Percentiles rank a stretch among this genome's conserved stretches.
These are phyloP conservation scores for Meganola albula DNA, from an alignment of 2,888 invertebrate species.

Conservation along the genomic window DNA sequence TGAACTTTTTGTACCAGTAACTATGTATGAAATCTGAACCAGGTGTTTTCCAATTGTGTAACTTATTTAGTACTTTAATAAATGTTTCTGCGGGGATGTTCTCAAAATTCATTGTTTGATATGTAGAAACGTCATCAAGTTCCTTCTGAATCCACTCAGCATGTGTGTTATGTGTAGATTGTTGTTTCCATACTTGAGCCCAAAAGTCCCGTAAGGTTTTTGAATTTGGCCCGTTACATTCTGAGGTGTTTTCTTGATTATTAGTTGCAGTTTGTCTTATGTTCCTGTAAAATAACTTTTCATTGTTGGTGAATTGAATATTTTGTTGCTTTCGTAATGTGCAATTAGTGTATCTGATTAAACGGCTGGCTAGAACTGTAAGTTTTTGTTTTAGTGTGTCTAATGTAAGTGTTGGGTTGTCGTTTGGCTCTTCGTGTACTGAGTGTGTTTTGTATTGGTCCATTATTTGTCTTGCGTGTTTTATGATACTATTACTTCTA, in stretches of 20 bases:
- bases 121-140: background rate
- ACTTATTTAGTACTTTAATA: constrained; percentile 3
- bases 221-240: background rate
- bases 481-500: too few relatives aligned
- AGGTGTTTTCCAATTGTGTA: constrained; percentile 20
- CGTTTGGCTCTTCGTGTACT: too few relatives aligned
- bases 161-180: background rate
- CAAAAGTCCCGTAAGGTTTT: background rate
- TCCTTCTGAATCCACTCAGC: background rate
- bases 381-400: too few relatives aligned
- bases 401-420: too few relatives aligned
- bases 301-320: background rate
- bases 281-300: constrained; percentile 3
- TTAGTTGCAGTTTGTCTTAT: background rate
- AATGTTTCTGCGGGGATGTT: constrained; percentile 12
- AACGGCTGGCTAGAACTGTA: too few relatives aligned
- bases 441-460: too few relatives aligned
- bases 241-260: background rate
- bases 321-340: constrained; percentile 2
- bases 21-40: constrained; percentile 18
- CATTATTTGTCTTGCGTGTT: too few relatives aligned
- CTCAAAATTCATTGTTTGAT: constrained; percentile 17
- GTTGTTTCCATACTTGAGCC: background rate
- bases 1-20: constrained; percentile 19
- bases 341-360: constrained; percentile 1